phyloP scores from a whole-genome alignment of 2,113 vertebrate species.

The Geothlypis trichas region DNA sequence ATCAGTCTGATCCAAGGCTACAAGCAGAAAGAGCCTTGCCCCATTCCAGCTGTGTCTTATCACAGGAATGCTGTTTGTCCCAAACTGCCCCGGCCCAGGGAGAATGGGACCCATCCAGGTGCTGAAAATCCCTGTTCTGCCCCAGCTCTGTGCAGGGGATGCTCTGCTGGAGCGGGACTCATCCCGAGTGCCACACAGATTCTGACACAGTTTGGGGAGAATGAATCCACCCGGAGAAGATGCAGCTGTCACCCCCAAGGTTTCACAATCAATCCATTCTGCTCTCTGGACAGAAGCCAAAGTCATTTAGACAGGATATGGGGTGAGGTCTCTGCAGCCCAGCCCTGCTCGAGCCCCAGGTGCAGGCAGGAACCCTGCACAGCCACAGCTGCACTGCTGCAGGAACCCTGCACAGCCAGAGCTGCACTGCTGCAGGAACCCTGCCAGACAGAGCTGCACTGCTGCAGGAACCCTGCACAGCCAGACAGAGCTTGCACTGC shows the following conservation, averaged over 20 bases:
- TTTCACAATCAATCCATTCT: accelerated
- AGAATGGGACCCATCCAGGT: not conserved
- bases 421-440: no score
- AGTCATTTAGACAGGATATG: not conserved
- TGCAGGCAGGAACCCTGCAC: not conserved
- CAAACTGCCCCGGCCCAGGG: not conserved
- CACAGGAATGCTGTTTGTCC: not conserved
- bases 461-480: no score
- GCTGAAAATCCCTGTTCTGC: not conserved
- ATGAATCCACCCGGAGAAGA: not conserved
- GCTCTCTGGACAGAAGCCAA: not conserved
- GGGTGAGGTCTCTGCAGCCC: not conserved
- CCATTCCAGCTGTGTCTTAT: not conserved
- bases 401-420: no score
- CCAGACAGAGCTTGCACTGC: no score
- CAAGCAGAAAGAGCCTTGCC: not conserved
- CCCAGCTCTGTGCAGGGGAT: accelerated
- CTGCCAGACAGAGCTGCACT: no score
- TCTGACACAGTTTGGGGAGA: not conserved
- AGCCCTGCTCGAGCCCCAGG: accelerated
- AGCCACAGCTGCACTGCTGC: not conserved
- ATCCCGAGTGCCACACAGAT: accelerated
- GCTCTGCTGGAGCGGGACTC: not conserved
- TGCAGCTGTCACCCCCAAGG: not conserved
- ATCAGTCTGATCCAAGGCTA: not conserved